Conservation (phyloP, 2,113 vertebrate species). For the Gopherus evgoodei region DNA sequence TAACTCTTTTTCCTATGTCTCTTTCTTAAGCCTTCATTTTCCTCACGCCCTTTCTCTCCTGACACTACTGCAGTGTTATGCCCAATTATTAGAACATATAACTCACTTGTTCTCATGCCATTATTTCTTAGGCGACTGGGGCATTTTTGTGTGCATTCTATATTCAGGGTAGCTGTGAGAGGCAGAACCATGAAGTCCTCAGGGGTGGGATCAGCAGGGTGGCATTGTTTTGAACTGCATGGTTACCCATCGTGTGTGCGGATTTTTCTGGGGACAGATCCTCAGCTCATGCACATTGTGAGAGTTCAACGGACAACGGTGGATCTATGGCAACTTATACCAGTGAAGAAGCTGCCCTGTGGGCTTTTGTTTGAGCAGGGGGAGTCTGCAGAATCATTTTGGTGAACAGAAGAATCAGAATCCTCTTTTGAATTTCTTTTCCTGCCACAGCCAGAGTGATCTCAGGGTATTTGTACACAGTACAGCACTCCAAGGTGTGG, state of each 20-base stretch:
- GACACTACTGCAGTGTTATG: neutral
- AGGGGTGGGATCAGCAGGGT: accelerated
- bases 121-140: constrained; percentile 14
- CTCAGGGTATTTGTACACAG: too few species aligned
- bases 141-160: constrained; percentile 12
- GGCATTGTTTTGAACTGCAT: neutral
- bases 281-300: neutral
- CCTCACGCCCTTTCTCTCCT: neutral
- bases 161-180: constrained; percentile 29
- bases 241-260: neutral
- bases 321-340: accelerated
- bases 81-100: constrained; percentile 45
- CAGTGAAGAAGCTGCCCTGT: accelerated
- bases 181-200: constrained; percentile 12
- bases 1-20: neutral
- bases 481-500: neutral
- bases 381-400: neutral
- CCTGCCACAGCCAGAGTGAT: neutral
- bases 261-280: neutral
- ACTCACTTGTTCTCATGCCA: constrained; percentile 45
- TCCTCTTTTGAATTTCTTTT: neutral
- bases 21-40: neutral
- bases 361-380: neutral
- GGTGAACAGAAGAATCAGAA: neutral
- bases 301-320: neutral